Conservation (phyloP, 2,888 invertebrate genomes). For the Pyrrhia umbra region DNA sequence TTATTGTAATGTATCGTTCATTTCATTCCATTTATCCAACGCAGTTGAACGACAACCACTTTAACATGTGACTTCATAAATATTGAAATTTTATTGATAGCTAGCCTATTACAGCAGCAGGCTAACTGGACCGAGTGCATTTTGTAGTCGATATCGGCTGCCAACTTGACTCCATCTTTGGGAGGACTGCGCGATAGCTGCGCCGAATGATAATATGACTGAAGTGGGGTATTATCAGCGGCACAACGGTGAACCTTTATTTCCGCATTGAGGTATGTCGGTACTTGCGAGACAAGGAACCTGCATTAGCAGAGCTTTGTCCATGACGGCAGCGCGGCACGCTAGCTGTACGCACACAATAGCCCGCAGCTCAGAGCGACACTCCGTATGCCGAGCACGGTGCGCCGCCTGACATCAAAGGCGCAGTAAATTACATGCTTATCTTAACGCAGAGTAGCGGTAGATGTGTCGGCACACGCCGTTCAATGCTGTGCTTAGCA, state of each 20-base stretch:
- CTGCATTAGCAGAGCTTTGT: constrained; percentile 74
- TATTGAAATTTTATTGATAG: constrained; percentile 59
- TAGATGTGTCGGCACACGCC: constrained; percentile 48
- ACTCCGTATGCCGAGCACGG: constrained; percentile 74
- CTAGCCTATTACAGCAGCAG: constrained; percentile 44
- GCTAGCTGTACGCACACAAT: constrained; percentile 67
- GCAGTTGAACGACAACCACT: constrained; percentile 43
- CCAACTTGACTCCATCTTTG: constrained; percentile 55
- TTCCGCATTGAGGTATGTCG: constrained; percentile 69
- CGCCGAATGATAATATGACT: constrained; percentile 62
- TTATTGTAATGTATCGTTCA: constrained; percentile 53
- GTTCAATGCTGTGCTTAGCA: constrained; percentile 42
- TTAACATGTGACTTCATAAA: constrained; percentile 47
- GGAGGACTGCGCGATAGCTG: constrained; percentile 49
- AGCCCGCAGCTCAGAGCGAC: constrained; percentile 51
- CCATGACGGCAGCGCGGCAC: constrained; percentile 29
- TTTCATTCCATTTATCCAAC: constrained; percentile 42
- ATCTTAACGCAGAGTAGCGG: constrained; percentile 67
- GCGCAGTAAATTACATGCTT: constrained; percentile 71
- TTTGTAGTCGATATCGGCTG: constrained; percentile 50
- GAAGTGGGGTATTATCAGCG: constrained; percentile 57
- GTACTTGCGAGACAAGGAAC: constrained; percentile 63
- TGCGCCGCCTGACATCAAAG: constrained; percentile 71
- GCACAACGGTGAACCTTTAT: constrained; percentile 64
- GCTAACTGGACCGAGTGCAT: constrained; percentile 52